Conservation (phyloP, 2,888 invertebrate species). For the Drosophila borborema region DNA sequence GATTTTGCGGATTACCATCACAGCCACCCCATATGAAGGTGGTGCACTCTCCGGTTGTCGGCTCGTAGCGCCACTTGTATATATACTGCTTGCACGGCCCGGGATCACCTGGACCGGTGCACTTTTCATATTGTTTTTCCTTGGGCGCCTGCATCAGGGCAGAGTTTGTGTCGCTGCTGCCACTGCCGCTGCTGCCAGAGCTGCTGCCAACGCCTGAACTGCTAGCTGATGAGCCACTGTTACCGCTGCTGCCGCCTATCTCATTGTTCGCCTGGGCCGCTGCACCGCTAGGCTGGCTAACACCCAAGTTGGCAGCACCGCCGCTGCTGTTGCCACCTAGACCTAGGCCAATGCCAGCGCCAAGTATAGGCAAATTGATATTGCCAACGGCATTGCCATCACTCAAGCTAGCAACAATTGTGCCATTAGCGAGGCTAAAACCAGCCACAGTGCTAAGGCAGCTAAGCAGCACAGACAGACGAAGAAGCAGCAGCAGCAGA, state of each 20-base stretch:
- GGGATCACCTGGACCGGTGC: slow-evolving; percentile 85
- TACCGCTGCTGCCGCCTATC: slow-evolving; percentile 35
- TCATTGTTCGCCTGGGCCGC: slow-evolving; percentile 42
- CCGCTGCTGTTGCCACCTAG: slow-evolving; percentile 40
- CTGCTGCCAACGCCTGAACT: slow-evolving; percentile 29
- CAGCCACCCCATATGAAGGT: slow-evolving; percentile 90
- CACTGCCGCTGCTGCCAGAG: not conserved
- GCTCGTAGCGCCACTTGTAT: slow-evolving; percentile 89
- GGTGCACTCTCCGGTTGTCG: slow-evolving; percentile 87
- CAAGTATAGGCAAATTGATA: slow-evolving; percentile 52
- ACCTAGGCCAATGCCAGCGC: slow-evolving; percentile 30
- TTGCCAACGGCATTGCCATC: slow-evolving; percentile 50
- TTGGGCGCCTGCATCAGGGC: slow-evolving; percentile 74
- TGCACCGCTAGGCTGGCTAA: slow-evolving; percentile 35
- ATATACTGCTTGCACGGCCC: slow-evolving; percentile 88
- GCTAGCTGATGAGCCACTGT: slow-evolving; percentile 26
- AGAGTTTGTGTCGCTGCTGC: slow-evolving; percentile 61
- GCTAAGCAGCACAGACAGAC: slow-evolving; percentile 18
- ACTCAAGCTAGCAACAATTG: slow-evolving; percentile 41
- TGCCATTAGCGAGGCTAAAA: slow-evolving; percentile 53
- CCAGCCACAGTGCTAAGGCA: slow-evolving; percentile 18
- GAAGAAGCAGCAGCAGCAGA: slow-evolving; percentile 13
- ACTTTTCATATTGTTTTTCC: slow-evolving; percentile 84
- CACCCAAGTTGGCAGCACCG: slow-evolving; percentile 28
- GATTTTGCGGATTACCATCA: slow-evolving; percentile 88